A percentile compares a stretch with the other conserved stretches of the same genome.
These are phyloP conservation scores for Hemaris fuciformis DNA, from an alignment of 2,888 invertebrate genomes.

Conservation along the genomic window DNA sequence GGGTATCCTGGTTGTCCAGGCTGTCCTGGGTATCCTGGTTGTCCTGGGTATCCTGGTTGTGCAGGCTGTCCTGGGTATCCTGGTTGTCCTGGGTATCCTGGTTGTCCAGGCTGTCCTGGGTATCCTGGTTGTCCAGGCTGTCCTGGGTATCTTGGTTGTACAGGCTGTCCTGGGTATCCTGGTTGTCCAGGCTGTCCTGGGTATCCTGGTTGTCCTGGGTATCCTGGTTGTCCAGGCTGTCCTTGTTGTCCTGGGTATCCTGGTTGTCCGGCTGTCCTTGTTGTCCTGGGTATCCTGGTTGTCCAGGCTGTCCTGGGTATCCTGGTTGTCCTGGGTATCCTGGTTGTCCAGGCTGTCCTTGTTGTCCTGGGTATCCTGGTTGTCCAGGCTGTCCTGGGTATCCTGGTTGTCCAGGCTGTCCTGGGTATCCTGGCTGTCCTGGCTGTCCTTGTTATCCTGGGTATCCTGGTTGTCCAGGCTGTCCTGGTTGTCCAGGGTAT, in stretches of 20 bases:
- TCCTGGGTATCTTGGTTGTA: conserved; percentile 14
- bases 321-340: too few relatives aligned
- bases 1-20: conserved; percentile 19
- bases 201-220: too few relatives aligned
- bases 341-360: too few relatives aligned
- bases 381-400: not conserved
- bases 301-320: conserved; percentile 27
- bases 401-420: conserved; percentile 29
- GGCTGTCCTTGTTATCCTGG: too few relatives aligned
- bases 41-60: too few relatives aligned
- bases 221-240: too few relatives aligned
- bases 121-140: conserved; percentile 16
- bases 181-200: conserved; percentile 32
- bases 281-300: conserved; percentile 33
- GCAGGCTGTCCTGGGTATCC: too few relatives aligned
- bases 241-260: conserved; percentile 38
- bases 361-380: conserved; percentile 28
- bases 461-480: too few relatives aligned
- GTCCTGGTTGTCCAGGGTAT: too few relatives aligned
- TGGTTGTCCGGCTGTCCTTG: conserved; percentile 37
- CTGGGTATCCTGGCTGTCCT: too few relatives aligned
- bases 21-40: conserved; percentile 33
- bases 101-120: conserved; percentile 20
- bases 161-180: conserved; percentile 20
- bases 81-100: conserved; percentile 38